Percentiles rank a stretch among this genome's conserved stretches.
Evolutionary conservation across 2,797 vertebrate species (phyloP).

Genomic region (Scarus forsteni): DNA sequence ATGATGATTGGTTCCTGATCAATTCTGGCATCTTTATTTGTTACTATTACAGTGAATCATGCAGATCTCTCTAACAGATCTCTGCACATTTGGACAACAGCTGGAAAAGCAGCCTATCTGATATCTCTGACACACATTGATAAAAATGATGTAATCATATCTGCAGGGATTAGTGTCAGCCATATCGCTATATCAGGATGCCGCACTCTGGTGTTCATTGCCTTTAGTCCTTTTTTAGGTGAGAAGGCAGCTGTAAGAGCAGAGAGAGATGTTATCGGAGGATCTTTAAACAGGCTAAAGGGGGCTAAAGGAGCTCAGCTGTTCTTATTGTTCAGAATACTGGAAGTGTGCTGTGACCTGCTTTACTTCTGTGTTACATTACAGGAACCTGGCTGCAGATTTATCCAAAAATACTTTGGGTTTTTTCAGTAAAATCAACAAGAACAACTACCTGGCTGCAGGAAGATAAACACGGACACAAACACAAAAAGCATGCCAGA

Average conservation of each 20-base stretch:
- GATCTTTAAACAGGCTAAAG: conserved; percentile 72
- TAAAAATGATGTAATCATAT: conserved; percentile 53
- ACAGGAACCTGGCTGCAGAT: conserved; percentile 52
- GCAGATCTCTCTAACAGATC: neutral
- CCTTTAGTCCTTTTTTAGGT: conserved; percentile 54
- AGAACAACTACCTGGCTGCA: neutral
- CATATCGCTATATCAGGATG: conserved; percentile 26
- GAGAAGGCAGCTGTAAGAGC: conserved; percentile 44
- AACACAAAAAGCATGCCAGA: neutral
- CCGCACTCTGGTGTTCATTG: conserved; percentile 48
- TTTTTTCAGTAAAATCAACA: conserved; percentile 30
- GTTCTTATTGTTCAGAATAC: conserved; percentile 72
- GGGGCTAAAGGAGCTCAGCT: conserved; percentile 63
- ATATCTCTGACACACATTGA: conserved; percentile 32
- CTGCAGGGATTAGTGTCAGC: conserved; percentile 38
- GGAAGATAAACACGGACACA: conserved; percentile 3
- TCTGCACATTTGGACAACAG: conserved; percentile 14
- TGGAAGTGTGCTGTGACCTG: conserved; percentile 75
- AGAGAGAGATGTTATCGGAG: conserved; percentile 74
- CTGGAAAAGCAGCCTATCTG: conserved; percentile 2
- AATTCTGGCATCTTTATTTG: too few relatives aligned
- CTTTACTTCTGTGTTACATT: conserved; percentile 72
- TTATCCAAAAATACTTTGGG: conserved; percentile 20
- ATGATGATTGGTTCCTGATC: too few relatives aligned
- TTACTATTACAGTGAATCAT: neutral